Percentiles rank a stretch among this genome's conserved stretches.
phyloP scores from a whole-genome alignment of 2,797 vertebrate genomes.

The Bryconaethiops microstoma region DNA sequence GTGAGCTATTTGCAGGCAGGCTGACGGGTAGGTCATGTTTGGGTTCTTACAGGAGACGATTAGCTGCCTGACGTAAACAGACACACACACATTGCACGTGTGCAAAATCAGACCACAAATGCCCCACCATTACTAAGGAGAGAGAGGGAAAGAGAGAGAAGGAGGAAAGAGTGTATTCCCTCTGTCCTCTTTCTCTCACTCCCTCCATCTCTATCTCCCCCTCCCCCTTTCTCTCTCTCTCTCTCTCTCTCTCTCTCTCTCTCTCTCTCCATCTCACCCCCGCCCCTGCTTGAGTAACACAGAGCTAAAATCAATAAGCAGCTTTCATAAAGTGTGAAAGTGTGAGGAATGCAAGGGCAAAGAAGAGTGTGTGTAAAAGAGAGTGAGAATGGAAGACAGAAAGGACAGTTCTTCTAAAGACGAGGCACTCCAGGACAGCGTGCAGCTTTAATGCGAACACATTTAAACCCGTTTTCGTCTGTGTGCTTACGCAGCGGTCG shows the following conservation, averaged over 20 bases:
- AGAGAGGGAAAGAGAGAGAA: too few relatives aligned
- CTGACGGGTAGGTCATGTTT: not conserved
- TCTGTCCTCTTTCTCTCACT: not conserved
- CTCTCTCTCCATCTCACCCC: not conserved
- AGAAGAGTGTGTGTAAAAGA: not conserved
- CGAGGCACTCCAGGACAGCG: not conserved
- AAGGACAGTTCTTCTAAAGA: not conserved
- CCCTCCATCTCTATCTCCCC: not conserved
- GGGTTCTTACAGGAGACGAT: not conserved
- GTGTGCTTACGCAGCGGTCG: conserved; percentile 1
- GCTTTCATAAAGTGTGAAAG: conserved; percentile 55
- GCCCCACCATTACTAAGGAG: not conserved
- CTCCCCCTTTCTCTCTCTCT: not conserved
- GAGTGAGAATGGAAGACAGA: too few relatives aligned
- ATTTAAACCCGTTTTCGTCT: not conserved
- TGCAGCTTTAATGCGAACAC: not conserved
- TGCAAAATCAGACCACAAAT: not conserved
- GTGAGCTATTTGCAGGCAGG: conserved; percentile 4
- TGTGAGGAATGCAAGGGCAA: not conserved
- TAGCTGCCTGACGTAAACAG: not conserved
- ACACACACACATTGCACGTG: not conserved
- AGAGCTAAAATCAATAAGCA: conserved; percentile 61
- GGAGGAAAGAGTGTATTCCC: too few relatives aligned
- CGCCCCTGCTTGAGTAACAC: conserved; percentile 80
- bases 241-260: not conserved